Conservation (phyloP, 1,140 invertebrate genomes). For the Calephelis virginiensis region DNA sequence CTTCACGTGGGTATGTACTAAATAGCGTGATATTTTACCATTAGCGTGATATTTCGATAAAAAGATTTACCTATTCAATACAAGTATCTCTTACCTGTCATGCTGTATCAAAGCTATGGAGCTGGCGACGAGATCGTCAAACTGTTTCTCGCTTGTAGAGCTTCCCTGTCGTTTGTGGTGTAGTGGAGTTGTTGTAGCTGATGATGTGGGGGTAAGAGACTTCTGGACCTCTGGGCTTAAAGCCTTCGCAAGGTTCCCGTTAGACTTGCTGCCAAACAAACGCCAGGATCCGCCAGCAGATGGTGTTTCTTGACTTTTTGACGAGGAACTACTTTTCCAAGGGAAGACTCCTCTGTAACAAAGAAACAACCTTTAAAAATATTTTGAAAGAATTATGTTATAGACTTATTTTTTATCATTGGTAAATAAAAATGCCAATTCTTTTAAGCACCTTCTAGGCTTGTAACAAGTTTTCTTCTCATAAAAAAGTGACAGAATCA, state of each 20-base stretch:
- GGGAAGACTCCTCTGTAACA: constrained; percentile 83
- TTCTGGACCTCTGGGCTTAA: constrained; percentile 48
- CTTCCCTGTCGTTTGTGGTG: constrained; percentile 72
- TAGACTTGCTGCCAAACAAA: constrained; percentile 65
- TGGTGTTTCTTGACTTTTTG: constrained; percentile 48
- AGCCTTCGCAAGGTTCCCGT: constrained; percentile 51
- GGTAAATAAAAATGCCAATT: too few relatives aligned
- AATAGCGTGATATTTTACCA: too few relatives aligned
- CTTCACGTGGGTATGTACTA: too few relatives aligned
- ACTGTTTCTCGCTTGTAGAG: constrained; percentile 74
- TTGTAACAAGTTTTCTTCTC: too few relatives aligned
- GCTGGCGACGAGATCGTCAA: constrained; percentile 80
- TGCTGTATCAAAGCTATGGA: constrained; percentile 82
- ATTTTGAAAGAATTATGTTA: neutral
- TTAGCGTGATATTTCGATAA: too few relatives aligned
- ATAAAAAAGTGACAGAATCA: too few relatives aligned
- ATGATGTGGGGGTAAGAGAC: constrained; percentile 59
- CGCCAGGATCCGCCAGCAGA: constrained; percentile 43
- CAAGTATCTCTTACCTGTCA: constrained; percentile 69
- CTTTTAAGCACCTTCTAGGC: too few relatives aligned
- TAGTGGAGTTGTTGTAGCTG: constrained; percentile 64
- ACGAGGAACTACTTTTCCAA: constrained; percentile 78
- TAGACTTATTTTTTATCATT: too few relatives aligned
- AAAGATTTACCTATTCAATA: neutral
- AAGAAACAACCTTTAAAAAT: constrained; percentile 32